These are phyloP conservation scores for Ephialtes manifestator DNA, from an alignment of 2,888 invertebrate species.

Conservation along the genomic window DNA sequence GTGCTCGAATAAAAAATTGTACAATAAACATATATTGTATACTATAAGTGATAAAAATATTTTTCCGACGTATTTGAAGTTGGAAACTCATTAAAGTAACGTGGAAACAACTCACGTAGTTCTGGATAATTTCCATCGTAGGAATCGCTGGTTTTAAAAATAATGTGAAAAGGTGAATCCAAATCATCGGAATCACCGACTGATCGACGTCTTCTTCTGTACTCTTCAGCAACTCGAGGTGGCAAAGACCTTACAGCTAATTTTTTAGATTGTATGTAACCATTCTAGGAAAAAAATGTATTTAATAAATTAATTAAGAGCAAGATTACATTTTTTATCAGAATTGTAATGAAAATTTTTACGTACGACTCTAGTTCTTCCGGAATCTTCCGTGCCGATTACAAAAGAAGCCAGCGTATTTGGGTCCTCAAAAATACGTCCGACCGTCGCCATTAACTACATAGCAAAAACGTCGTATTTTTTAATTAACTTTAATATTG, in stretches of 20 bases:
- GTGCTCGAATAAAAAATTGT: background rate
- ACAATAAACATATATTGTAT: background rate
- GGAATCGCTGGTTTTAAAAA: constrained; percentile 25
- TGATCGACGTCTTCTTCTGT: constrained; percentile 46
- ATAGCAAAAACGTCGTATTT: background rate
- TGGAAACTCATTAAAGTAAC: background rate
- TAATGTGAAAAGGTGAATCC: constrained; percentile 56
- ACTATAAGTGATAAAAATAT: background rate
- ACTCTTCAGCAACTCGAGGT: constrained; percentile 23
- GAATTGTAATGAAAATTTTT: background rate
- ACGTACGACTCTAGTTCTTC: constrained; percentile 39
- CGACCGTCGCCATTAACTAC: constrained; percentile 32
- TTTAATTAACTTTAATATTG: background rate
- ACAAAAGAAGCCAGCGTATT: constrained; percentile 29
- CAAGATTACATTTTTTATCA: background rate
- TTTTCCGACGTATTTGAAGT: background rate
- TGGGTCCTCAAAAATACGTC: constrained; percentile 44
- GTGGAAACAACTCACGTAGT: constrained; percentile 21
- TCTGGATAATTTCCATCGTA: background rate
- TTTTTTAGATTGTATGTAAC: constrained; percentile 31
- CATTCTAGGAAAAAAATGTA: constrained; percentile 42
- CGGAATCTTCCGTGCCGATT: constrained; percentile 20
- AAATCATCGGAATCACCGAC: constrained; percentile 9
- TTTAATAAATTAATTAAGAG: background rate
- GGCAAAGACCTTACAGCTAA: constrained; percentile 58